These are phyloP conservation scores for Oscheius myriophilus DNA, from an alignment of 2,888 invertebrate genomes.

Conservation along the genomic window DNA sequence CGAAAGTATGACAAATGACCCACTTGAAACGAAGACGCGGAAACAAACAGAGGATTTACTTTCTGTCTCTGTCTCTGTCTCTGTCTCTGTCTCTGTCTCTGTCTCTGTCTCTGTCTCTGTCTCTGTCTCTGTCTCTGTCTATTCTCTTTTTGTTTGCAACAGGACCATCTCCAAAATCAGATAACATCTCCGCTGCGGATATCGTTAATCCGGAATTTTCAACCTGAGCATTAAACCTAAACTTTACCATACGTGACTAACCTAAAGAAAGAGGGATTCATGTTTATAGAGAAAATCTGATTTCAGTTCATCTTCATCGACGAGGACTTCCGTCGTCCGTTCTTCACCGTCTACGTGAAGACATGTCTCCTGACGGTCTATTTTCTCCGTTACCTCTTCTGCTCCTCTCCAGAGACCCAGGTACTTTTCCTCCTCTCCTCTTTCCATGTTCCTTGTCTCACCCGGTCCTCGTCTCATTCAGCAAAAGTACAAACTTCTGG, in stretches of 20 bases:
- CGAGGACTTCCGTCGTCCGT: constrained; percentile 89
- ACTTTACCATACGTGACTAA: too few species aligned
- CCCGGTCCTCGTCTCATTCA: constrained; percentile 13
- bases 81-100: too few species aligned
- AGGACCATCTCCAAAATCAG: too few species aligned
- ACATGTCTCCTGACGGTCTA: constrained; percentile 93
- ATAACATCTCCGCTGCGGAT: too few species aligned
- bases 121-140: constrained; percentile 84
- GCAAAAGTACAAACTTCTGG: constrained; percentile 27
- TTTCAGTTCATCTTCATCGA: constrained; percentile 79
- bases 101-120: constrained; percentile 81
- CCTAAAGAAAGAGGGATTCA: constrained; percentile 71
- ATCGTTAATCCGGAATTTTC: too few species aligned
- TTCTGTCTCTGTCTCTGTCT: neutral
- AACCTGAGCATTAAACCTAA: too few species aligned
- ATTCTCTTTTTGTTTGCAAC: too few species aligned
- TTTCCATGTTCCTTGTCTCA: constrained; percentile 16
- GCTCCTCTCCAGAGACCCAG: constrained; percentile 1
- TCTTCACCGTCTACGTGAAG: constrained; percentile 93
- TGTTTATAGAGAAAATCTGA: neutral
- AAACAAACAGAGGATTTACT: too few species aligned
- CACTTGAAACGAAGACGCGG: too few species aligned
- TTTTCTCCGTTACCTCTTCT: constrained; percentile 72
- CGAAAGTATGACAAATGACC: too few species aligned
- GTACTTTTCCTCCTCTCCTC: neutral